Evolutionary conservation across 2,797 vertebrate genomes (phyloP), one percentile per base, ranked within the genome.

Genomic region (Sardinella longiceps): DNA sequence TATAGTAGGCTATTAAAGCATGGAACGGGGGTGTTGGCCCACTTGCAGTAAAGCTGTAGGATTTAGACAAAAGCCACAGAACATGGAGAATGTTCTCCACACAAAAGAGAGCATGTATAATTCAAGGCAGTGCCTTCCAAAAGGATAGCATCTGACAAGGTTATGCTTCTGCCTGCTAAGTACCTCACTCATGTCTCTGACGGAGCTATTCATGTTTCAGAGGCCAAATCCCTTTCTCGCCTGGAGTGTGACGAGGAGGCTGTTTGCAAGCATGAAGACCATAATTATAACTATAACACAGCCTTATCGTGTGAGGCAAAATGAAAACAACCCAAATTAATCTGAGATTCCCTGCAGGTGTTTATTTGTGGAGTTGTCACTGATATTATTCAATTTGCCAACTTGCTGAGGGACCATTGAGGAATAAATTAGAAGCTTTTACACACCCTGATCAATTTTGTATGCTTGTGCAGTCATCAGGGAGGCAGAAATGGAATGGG

Each of bases 211-310:
- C 86, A 50, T 48, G 3, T 84, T 66, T 70, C 77, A 43, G 83
- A 80, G 53, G 37, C 20, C 25, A 53, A 83, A 48, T 30, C 82
- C 83, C 3, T 18, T 23, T 83, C 86, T 77, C 87, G 70, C 83
- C 66, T 74, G 6, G 48, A 81, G 83, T 86, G 77, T 77, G 80
- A 83, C 74, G 85, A 85, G 88, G 85, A 85, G 88, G 82, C 10
- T 88, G 70, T 80, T 56, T 87, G 30, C 1, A 51, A 88, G 86
- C 60, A 63, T 0, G n/a, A 89, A 80, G 15, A 33, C 81, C 74
- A 77, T 88, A 82, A 84, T 84, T 88, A 87, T 60, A n/a, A 83
- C 82, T 90, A 90, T 87, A 81, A 84, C 85, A 51, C 83, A 83
- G 82, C 82, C 12, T 80, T 85, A 88, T 91, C 87, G 83, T 28